A percentile compares a stretch with the other conserved stretches of the same genome.
These are phyloP conservation scores for Kryptopterus vitreolus DNA, from an alignment of 2,797 vertebrate genomes.

Conservation along the genomic window DNA sequence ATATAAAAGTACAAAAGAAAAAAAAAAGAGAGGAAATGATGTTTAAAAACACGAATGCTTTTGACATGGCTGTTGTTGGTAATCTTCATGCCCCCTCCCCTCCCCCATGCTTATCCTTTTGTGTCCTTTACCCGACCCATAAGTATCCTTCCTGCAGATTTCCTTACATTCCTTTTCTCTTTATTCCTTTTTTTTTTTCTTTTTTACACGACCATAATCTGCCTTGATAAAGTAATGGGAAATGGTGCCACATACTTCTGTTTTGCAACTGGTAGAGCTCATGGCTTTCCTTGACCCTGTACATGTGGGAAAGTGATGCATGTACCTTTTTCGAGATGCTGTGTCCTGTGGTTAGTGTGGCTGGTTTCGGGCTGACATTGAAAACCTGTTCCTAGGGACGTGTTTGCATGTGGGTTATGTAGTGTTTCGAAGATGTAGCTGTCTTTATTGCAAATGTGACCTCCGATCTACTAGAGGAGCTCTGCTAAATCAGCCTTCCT, in stretches of 20 bases:
- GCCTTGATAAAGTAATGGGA: slow-evolving; percentile 63
- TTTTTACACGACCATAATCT: slow-evolving; percentile 61
- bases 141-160: slow-evolving; percentile 11
- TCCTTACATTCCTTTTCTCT: slow-evolving; percentile 26
- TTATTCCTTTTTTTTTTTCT: slow-evolving; percentile 24
- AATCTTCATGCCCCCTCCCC: slow-evolving; percentile 46
- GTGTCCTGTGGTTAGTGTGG: slow-evolving; percentile 33
- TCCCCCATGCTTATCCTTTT: slow-evolving; percentile 44
- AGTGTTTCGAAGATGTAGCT: slow-evolving; percentile 25
- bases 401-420: slow-evolving; percentile 18
- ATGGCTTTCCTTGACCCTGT: slow-evolving; percentile 11
- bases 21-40: slow-evolving; percentile 30
- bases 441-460: slow-evolving; percentile 13
- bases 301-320: slow-evolving; percentile 18
- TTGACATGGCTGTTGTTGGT: slow-evolving; percentile 53
- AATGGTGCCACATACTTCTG: slow-evolving; percentile 28
- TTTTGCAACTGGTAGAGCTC: slow-evolving; percentile 36
- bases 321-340: slow-evolving; percentile 40
- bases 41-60: slow-evolving; percentile 50
- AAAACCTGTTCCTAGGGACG: neutral
- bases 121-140: slow-evolving; percentile 35
- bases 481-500: slow-evolving; percentile 48
- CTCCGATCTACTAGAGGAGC: slow-evolving; percentile 23
- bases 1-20: slow-evolving; percentile 60
- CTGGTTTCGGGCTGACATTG: slow-evolving; percentile 24